Conservation (phyloP, 2,888 invertebrate genomes). For the Drosophila paranaensis region DNA sequence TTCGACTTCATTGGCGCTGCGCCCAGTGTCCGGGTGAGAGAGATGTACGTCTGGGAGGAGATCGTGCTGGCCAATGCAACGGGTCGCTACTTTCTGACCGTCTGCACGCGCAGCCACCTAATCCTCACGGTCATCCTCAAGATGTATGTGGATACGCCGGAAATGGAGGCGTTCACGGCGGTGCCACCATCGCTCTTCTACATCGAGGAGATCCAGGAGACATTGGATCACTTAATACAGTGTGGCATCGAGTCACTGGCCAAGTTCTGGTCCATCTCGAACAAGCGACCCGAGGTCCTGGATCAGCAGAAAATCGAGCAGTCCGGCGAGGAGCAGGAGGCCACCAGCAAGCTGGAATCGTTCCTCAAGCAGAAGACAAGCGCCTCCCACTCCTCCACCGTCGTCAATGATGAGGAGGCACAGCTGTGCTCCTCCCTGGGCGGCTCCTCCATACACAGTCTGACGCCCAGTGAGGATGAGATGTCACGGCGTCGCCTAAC, state of each 20-base stretch:
- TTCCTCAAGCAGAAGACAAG: conserved; percentile 69
- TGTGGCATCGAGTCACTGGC: conserved; percentile 91
- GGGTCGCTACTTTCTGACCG: conserved; percentile 89
- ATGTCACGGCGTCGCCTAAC: conserved; percentile 72
- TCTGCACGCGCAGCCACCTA: conserved; percentile 90
- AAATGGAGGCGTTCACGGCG: conserved; percentile 59
- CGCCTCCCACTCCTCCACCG: conserved; percentile 23
- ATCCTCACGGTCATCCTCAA: conserved; percentile 89
- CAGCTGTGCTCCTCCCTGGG: conserved; percentile 79
- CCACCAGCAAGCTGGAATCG: conserved; percentile 65
- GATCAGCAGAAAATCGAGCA: conserved; percentile 55
- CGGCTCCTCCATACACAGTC: conserved; percentile 82
- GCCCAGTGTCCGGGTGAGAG: conserved; percentile 89
- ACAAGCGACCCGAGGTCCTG: conserved; percentile 86
- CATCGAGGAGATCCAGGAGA: conserved; percentile 95
- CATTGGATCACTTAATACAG: conserved; percentile 90
- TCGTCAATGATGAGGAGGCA: conserved; percentile 80
- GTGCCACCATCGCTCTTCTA: conserved; percentile 87
- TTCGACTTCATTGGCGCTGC: conserved; percentile 88
- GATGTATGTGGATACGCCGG: conserved; percentile 74
- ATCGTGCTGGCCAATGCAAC: conserved; percentile 84
- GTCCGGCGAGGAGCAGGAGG: conserved; percentile 54
- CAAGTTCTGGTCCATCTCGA: conserved; percentile 88
- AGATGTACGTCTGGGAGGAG: conserved; percentile 91
- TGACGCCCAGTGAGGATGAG: conserved; percentile 82